Percentiles rank a stretch among this genome's conserved stretches.
Conservation (phyloP, 1,140 invertebrate species). For the Monomorium pharaonis region DNA sequence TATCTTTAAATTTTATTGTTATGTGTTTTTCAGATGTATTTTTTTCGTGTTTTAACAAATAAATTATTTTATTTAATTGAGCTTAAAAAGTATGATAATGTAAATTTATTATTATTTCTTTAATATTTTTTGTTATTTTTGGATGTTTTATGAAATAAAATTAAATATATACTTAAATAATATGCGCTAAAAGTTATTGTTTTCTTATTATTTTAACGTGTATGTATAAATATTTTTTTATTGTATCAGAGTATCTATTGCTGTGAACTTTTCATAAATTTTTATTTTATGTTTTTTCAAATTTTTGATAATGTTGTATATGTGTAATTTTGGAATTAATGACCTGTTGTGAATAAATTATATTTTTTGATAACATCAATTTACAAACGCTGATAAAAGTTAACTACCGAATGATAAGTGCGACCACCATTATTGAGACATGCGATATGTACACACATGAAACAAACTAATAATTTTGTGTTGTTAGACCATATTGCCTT, state of each 20-base stretch:
- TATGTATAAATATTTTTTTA: background rate
- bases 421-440: background rate
- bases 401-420: background rate
- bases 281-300: constrained; percentile 3
- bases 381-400: background rate
- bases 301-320: background rate
- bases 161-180: background rate
- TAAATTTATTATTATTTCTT: background rate
- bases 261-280: constrained; percentile 5
- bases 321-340: constrained; percentile 6
- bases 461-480: background rate
- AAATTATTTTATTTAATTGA: background rate
- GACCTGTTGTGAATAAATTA: constrained; percentile 3
- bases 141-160: background rate
- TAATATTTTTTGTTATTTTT: constrained; percentile 14
- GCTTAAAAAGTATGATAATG: background rate
- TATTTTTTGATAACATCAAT: constrained; percentile 13
- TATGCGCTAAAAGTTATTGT: background rate
- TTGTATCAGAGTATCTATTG: background rate
- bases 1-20: constrained; percentile 16
- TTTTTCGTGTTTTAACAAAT: background rate
- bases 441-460: background rate
- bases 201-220: background rate
- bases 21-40: background rate
- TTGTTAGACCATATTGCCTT: background rate